Evolutionary conservation across 2,797 vertebrate genomes (phyloP).

Genomic region (Halcyon badia): DNA sequence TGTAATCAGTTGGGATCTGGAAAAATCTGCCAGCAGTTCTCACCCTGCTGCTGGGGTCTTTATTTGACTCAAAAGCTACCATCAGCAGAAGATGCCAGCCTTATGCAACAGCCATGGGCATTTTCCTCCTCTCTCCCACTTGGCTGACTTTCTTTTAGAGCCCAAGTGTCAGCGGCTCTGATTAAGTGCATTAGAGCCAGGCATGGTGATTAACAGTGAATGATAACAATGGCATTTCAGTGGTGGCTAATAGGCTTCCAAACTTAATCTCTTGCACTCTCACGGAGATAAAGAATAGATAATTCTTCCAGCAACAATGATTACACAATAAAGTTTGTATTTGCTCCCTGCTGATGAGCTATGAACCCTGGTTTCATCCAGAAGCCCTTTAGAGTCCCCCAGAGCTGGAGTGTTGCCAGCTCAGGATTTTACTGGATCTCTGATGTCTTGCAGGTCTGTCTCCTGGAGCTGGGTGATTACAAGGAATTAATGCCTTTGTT

Average conservation of each 20-base stretch:
- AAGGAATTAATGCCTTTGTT: slow-evolving; percentile 45
- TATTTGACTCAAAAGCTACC: neutral
- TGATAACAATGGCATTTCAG: slow-evolving; percentile 51
- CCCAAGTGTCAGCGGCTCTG: slow-evolving; percentile 36
- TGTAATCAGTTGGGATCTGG: neutral
- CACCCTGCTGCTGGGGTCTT: neutral
- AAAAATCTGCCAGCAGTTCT: neutral
- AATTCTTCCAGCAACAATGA: slow-evolving; percentile 12
- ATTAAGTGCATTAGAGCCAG: neutral
- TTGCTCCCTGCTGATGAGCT: neutral
- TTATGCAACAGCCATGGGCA: neutral
- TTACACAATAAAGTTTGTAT: slow-evolving; percentile 32
- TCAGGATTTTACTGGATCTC: neutral
- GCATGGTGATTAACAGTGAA: slow-evolving; percentile 25
- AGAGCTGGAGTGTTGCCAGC: neutral
- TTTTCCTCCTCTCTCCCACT: neutral
- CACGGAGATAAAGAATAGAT: slow-evolving; percentile 28
- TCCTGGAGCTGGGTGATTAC: slow-evolving; percentile 9
- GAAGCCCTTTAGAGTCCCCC: neutral
- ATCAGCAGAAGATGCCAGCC: slow-evolving; percentile 5
- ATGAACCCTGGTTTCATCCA: neutral
- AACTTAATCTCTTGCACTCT: slow-evolving; percentile 20
- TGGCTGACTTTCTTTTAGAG: slow-evolving; percentile 10
- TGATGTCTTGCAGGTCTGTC: neutral
- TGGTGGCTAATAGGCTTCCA: slow-evolving; percentile 50